Evolutionary conservation across 2,797 vertebrate species (phyloP), one percentile per base, ranked within the genome.

Genomic region (Enteromius argenteus): DNA sequence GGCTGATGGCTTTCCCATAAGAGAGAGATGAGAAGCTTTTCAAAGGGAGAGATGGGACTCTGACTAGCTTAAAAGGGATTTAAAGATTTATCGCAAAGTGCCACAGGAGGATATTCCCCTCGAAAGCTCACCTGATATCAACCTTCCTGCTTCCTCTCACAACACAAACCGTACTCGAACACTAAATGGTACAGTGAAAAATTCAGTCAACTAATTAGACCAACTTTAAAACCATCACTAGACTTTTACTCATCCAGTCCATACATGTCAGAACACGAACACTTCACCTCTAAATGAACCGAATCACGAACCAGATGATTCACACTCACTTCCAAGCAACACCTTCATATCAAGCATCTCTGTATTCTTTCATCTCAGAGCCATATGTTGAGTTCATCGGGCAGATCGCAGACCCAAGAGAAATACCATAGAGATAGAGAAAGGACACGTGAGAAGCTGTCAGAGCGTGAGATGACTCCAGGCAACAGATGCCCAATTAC

Each of bases 401-500:
- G 39, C 79, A 79, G 75, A 75, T 80, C 68, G 53, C 60, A 81
- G 56, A 69, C 84, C 77, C 82, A 78, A 76, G 53, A 79, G 69
- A 78, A 56, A 82, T 17, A n/a, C 71, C n/a, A 30, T 5, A 67
- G 46, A 30, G 30, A 77, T 77, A 51, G 64, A 75, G 84, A 71
- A 81, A 72, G 85, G 69, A 86, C 79, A 86, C 51, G 71, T 62
- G 32, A 37, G 68, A 62, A 81, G 71, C 72, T 71, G 75, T 17
- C 30, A 78, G 76, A 60, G 68, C 76, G 53, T 86, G 67, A 81
- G 67, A 91, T 86, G 86, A 90, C 89, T 92, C 81, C 69, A 90
- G 92, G 91, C 92, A 93, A 90, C 93, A 94, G 93, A 93, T 94
- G 93, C 87, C 89, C 83, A 90, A 93, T 95, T 93, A 93, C 81